Evolutionary conservation across 2,888 invertebrate genomes (phyloP).

Genomic region (Epirrita christyi): DNA sequence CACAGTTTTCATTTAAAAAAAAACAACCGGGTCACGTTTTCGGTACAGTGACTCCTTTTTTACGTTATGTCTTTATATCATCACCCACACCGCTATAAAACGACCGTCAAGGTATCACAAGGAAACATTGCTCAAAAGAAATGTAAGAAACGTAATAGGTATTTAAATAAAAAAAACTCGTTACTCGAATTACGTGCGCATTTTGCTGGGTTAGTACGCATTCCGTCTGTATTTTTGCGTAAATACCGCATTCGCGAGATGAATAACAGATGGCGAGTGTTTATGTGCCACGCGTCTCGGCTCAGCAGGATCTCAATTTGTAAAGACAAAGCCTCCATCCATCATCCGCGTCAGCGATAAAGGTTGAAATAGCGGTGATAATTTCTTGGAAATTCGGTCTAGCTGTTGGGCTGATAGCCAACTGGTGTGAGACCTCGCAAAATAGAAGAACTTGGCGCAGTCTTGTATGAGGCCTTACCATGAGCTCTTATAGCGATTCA

Average conservation of each 20-base stretch:
- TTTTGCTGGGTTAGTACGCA: background rate
- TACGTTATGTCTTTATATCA: too few species aligned
- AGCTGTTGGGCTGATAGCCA: background rate
- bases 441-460: too few species aligned
- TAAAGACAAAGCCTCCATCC: constrained; percentile 64
- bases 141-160: too few species aligned
- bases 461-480: too few species aligned
- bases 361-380: background rate
- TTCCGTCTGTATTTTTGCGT: constrained; percentile 23
- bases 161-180: background rate
- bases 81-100: too few species aligned
- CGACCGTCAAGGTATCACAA: too few species aligned
- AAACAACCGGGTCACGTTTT: too few species aligned
- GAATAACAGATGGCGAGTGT: constrained; percentile 42
- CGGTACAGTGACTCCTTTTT: too few species aligned
- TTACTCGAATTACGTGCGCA: background rate
- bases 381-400: background rate
- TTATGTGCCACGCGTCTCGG: constrained; percentile 36
- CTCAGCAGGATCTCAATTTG: constrained; percentile 61
- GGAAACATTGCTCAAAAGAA: too few species aligned
- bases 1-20: too few species aligned
- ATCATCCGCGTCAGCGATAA: constrained; percentile 46
- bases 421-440: too few species aligned
- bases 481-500: too few species aligned
- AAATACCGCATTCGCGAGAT: constrained; percentile 36